Evolutionary conservation across 2,888 invertebrate species (phyloP), one percentile per base, ranked within the genome.

Genomic region (Pseudeuparius sepicola): DNA sequence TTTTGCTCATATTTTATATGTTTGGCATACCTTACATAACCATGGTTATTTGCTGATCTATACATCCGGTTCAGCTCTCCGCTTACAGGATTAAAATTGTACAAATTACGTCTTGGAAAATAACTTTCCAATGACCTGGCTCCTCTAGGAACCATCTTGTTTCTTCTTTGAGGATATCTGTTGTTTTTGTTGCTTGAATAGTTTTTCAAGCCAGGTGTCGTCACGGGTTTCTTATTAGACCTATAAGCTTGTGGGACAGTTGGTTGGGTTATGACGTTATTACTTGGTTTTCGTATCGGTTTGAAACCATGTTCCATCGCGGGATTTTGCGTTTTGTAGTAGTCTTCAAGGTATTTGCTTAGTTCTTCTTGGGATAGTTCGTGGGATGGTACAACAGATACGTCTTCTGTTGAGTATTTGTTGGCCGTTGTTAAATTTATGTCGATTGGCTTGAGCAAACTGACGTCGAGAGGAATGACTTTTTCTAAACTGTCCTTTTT

Each of bases 131-230:
- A n/a, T n/a, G n/a, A n/a, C n/a, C n/a, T n/a, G n/a, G n/a, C n/a
- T n/a, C n/a, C n/a, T n/a, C n/a, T 44, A 18, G 40, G 39, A 24
- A 36, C 28, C 20, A n/a, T n/a, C n/a, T n/a, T n/a, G n/a, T n/a
- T n/a, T n/a, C n/a, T n/a, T n/a, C n/a, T n/a, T n/a, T n/a, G n/a
- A n/a, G n/a, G n/a, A n/a, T n/a, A n/a, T n/a, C n/a, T n/a, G n/a
- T n/a, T n/a, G n/a, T n/a, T n/a, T n/a, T n/a, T n/a, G n/a, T n/a
- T n/a, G n/a, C 40, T 31, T 11, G 63, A 54, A 44, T 57, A 70
- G 48, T 67, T 61, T 40, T 64, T 65, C 13, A 70, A 53, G 2
- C 68, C 70, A 1, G 67, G 68, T 9, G 67, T 67, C 6, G 61
- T 63, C 12, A 55, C 52, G 2, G 65, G 59, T 34, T 61, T 55